phyloP scores from a whole-genome alignment of 2,113 vertebrate species.

The Sebastes schlegelii region DNA sequence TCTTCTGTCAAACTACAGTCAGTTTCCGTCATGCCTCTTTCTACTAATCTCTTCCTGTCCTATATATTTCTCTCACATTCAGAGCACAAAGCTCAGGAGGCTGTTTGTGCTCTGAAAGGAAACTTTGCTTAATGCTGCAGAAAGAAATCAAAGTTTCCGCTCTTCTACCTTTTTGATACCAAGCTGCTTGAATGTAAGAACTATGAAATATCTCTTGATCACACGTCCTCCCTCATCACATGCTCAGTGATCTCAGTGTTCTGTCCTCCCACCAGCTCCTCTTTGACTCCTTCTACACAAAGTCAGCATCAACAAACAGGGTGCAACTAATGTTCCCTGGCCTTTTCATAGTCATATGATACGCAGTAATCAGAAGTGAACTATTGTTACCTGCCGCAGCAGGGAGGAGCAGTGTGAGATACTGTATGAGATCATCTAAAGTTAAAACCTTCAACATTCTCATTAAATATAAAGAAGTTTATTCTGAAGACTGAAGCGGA shows the following conservation, averaged over 20 bases:
- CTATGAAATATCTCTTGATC: slow-evolving; percentile 28
- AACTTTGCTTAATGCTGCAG: not conserved
- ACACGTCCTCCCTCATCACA: slow-evolving; percentile 27
- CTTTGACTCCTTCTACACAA: slow-evolving; percentile 2
- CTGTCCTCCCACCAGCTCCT: slow-evolving; percentile 31
- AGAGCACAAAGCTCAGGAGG: not conserved
- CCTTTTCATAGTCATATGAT: not conserved
- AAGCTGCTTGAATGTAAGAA: not conserved
- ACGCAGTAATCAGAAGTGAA: not conserved
- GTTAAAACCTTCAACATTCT: too few species aligned
- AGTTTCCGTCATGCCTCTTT: not conserved
- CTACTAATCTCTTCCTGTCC: not conserved
- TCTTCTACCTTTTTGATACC: not conserved
- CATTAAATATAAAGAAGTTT: too few species aligned
- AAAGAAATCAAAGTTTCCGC: not conserved
- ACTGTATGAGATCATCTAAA: not conserved
- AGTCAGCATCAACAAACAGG: slow-evolving; percentile 41
- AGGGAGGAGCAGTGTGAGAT: not conserved
- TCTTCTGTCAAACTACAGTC: not conserved
- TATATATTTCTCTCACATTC: not conserved
- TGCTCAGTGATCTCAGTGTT: slow-evolving; percentile 24
- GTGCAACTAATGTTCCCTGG: not conserved
- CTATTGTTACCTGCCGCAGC: not conserved
- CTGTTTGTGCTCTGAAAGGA: not conserved
- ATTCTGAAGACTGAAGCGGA: too few species aligned